These are phyloP conservation scores for Tiliacea aurago DNA, from an alignment of 2,888 invertebrate species.

Conservation along the genomic window DNA sequence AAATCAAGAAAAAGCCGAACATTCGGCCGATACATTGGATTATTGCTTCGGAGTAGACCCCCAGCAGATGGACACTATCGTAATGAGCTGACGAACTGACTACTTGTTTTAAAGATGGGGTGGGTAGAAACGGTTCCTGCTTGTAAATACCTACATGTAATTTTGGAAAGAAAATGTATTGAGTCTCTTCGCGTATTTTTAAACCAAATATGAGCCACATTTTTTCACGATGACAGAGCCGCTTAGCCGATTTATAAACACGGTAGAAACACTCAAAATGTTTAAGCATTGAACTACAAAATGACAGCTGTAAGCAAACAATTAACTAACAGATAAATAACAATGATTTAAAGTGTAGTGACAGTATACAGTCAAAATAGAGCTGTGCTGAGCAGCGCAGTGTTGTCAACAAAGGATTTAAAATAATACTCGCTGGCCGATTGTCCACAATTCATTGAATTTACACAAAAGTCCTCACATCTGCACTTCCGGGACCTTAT, in stretches of 20 bases:
- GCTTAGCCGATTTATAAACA: background rate
- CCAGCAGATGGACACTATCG: too few species aligned
- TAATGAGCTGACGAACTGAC: too few species aligned
- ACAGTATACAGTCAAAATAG: slow-evolving; percentile 59
- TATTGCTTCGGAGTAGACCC: too few species aligned
- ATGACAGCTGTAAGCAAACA: slow-evolving; percentile 19
- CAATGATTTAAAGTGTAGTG: slow-evolving; percentile 43
- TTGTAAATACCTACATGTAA: background rate
- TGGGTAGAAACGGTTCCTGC: background rate
- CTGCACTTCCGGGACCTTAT: slow-evolving; percentile 73
- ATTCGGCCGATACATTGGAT: too few species aligned
- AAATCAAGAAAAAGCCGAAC: too few species aligned
- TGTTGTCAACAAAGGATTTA: slow-evolving; percentile 53
- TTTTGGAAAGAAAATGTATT: background rate
- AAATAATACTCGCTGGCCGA: slow-evolving; percentile 58
- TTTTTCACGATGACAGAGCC: background rate
- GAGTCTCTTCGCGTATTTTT: background rate
- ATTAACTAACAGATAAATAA: slow-evolving; percentile 31
- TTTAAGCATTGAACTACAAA: background rate
- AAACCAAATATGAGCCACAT: background rate
- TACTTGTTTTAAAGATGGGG: background rate
- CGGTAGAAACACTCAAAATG: slow-evolving; percentile 6
- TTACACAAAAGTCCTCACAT: slow-evolving; percentile 71
- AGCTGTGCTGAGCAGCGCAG: slow-evolving; percentile 48
- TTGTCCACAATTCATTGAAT: slow-evolving; percentile 67